Conservation (phyloP, 2,888 invertebrate genomes). For the Agrotis puta region DNA sequence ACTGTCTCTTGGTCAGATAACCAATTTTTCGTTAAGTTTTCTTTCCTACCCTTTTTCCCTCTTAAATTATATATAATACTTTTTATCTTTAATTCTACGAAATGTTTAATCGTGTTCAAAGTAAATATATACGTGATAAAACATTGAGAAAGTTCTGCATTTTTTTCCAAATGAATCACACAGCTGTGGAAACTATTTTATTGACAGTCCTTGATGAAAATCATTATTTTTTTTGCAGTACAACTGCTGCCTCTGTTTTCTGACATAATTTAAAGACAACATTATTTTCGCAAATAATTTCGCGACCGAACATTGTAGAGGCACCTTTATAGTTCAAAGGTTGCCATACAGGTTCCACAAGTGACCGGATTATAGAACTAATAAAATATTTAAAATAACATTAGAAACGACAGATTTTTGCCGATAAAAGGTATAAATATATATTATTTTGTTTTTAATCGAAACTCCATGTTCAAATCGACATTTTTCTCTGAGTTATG, state of each 20-base stretch:
- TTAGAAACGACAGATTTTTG: constrained; percentile 70
- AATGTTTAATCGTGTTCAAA: no score
- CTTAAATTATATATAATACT: not conserved
- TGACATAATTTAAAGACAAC: not conserved
- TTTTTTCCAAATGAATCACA: not conserved
- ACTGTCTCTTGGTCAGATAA: not conserved
- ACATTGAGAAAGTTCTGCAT: not conserved
- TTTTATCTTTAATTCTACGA: not conserved
- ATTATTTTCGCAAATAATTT: constrained; percentile 12
- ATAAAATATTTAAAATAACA: constrained; percentile 77
- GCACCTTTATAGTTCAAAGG: constrained; percentile 85
- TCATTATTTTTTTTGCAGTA: not conserved
- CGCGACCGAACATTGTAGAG: constrained; percentile 47
- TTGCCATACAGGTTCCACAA: constrained; percentile 80
- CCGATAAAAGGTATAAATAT: constrained; percentile 55
- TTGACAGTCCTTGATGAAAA: not conserved
- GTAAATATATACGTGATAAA: not conserved
- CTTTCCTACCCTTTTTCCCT: not conserved
- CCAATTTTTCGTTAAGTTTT: no score
- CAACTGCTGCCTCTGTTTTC: not conserved
- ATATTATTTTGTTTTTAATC: constrained; percentile 52
- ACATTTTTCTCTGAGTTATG: constrained; percentile 44
- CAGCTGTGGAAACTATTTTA: not conserved
- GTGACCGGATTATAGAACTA: constrained; percentile 75
- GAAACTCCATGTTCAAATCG: constrained; percentile 35